Percentiles rank a stretch among this genome's conserved stretches.
These are phyloP conservation scores for Tauraco erythrolophus DNA, from an alignment of 2,113 vertebrate species.

Conservation along the genomic window DNA sequence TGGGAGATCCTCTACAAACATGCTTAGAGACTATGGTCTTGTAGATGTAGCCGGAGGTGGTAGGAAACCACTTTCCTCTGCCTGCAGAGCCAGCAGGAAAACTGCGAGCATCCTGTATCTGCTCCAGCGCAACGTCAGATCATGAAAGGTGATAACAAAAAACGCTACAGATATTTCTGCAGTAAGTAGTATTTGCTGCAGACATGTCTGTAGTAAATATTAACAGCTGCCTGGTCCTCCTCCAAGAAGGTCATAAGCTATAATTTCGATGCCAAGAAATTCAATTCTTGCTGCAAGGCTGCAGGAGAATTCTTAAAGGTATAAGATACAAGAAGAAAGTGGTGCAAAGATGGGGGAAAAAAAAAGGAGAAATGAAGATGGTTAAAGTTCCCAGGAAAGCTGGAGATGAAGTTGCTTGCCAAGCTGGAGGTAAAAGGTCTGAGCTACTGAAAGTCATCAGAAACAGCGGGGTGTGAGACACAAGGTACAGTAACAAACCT, in stretches of 20 bases:
- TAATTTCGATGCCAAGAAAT: background rate
- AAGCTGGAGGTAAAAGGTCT: background rate
- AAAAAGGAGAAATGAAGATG: background rate
- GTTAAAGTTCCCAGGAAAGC: background rate
- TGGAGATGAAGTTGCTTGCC: background rate
- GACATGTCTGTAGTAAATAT: background rate
- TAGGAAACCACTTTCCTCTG: background rate
- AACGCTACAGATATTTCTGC: background rate
- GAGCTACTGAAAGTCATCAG: conserved; percentile 17
- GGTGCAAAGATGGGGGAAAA: background rate
- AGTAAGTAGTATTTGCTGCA: background rate
- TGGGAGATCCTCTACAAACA: background rate
- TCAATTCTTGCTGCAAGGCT: background rate
- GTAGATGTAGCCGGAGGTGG: background rate
- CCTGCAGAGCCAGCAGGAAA: background rate
- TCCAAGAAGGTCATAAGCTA: background rate
- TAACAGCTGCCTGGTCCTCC: background rate
- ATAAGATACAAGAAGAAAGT: background rate
- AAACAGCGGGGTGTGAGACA: background rate
- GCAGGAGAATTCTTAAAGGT: background rate
- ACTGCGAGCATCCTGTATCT: background rate
- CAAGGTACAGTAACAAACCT: background rate
- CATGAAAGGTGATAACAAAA: accelerated
- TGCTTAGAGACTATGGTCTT: accelerated
- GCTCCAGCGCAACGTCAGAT: background rate